phyloP scores from a whole-genome alignment of 2,888 invertebrate genomes.

The Lasioglossum pauxillum region DNA sequence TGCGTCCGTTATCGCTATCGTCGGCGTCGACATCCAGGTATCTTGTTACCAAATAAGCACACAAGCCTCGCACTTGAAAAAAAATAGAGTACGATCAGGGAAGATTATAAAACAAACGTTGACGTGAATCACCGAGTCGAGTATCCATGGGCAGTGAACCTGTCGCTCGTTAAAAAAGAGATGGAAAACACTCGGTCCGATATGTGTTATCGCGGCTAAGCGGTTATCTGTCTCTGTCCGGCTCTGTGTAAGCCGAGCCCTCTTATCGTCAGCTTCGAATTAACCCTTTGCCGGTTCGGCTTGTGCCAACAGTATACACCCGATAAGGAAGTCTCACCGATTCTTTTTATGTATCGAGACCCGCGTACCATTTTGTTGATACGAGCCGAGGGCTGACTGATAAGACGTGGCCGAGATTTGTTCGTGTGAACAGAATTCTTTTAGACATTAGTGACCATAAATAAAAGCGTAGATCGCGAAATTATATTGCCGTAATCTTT shows the following conservation, averaged over 20 bases:
- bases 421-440: too few species aligned
- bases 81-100: neutral
- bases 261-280: conserved; percentile 37
- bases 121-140: conserved; percentile 13
- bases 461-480: too few species aligned
- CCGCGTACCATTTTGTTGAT: neutral
- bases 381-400: too few species aligned
- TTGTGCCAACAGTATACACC: conserved; percentile 15
- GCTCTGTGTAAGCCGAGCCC: neutral
- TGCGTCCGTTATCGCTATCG: neutral
- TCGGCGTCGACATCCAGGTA: neutral
- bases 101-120: neutral
- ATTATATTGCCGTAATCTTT: too few species aligned
- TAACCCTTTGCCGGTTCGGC: conserved; percentile 23
- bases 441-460: too few species aligned
- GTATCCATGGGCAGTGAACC: neutral
- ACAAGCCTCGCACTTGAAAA: neutral
- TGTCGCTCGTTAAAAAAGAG: conserved; percentile 1
- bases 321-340: conserved; percentile 33
- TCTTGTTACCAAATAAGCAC: conserved; percentile 29
- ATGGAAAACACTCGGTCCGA: conserved; percentile 13
- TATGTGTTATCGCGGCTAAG: conserved; percentile 53
- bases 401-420: too few species aligned
- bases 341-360: neutral
- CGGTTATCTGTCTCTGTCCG: conserved; percentile 37